These are phyloP conservation scores for Helicolenus hilgendorfi DNA, from an alignment of 2,797 vertebrate genomes.

Conservation along the genomic window DNA sequence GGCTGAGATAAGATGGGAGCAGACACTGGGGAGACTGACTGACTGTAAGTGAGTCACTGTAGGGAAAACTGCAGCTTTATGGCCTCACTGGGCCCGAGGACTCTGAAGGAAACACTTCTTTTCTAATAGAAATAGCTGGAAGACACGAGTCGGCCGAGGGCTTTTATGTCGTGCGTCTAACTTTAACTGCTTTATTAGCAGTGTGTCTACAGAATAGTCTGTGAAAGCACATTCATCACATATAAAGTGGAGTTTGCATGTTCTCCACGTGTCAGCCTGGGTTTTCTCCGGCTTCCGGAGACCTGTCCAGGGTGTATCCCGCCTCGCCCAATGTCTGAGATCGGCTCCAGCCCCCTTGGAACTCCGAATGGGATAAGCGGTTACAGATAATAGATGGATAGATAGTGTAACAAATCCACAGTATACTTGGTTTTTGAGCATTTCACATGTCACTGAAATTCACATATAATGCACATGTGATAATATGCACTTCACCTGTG, in stretches of 20 bases:
- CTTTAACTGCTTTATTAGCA: not conserved
- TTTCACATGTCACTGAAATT: not conserved
- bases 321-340: too few species aligned
- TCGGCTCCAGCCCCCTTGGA: too few species aligned
- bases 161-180: not conserved
- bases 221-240: not conserved
- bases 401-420: not conserved
- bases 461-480: not conserved
- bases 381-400: too few species aligned
- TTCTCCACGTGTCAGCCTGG: too few species aligned
- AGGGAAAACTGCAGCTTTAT: slow-evolving; percentile 60
- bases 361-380: too few species aligned
- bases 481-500: not conserved
- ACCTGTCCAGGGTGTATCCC: too few species aligned
- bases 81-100: slow-evolving; percentile 23
- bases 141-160: not conserved
- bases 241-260: not conserved
- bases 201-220: not conserved
- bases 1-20: slow-evolving; percentile 82
- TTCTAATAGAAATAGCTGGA: not conserved
- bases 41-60: slow-evolving; percentile 83
- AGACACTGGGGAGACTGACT: slow-evolving; percentile 85
- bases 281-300: too few species aligned
- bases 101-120: slow-evolving; percentile 9
- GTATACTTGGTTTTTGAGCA: rapidly evolving